Conservation (phyloP, 1,140 invertebrate species). For the Procambarus clarkii region DNA sequence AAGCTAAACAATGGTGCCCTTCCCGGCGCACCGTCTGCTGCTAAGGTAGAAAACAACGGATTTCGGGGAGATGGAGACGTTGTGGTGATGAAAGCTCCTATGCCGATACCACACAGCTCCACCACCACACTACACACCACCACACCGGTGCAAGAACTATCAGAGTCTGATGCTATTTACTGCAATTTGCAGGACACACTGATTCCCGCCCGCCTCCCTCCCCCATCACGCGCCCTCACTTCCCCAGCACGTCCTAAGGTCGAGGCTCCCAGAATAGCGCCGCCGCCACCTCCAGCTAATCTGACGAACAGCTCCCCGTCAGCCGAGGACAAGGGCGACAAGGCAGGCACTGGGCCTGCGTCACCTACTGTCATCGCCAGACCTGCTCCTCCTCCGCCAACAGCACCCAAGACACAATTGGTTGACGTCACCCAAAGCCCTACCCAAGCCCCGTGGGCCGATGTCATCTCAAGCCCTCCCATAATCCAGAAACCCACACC, state of each 20-base stretch:
- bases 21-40: neutral
- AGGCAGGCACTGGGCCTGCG: too few relatives aligned
- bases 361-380: neutral
- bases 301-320: neutral
- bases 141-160: neutral
- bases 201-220: neutral
- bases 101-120: constrained; percentile 1
- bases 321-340: too few relatives aligned
- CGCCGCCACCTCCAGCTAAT: neutral
- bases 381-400: constrained; percentile 15
- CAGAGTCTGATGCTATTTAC: constrained; percentile 27
- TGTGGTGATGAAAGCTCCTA: constrained; percentile 22
- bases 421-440: neutral
- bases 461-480: neutral
- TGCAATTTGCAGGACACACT: constrained; percentile 4
- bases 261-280: constrained; percentile 8
- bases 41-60: too few relatives aligned
- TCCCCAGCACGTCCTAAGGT: neutral
- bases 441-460: neutral
- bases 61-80: neutral
- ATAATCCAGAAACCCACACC: constrained; percentile 6
- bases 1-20: neutral
- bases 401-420: neutral
- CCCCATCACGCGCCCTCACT: neutral
- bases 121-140: neutral